Conservation (phyloP, 1,140 invertebrate species). For the Zaprionus tsacasi region DNA sequence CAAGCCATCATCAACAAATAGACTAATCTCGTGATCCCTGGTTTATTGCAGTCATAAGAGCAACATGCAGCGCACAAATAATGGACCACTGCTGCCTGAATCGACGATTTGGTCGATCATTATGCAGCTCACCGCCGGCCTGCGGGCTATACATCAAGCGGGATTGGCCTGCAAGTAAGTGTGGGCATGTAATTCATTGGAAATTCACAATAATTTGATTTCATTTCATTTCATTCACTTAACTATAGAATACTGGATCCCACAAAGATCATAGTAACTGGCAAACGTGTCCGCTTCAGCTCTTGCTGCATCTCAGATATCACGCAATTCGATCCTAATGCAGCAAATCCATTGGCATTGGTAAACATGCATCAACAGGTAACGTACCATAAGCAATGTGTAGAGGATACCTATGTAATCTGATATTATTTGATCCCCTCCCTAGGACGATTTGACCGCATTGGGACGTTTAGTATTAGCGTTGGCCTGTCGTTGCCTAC, state of each 20-base stretch:
- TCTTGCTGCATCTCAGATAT: conserved; percentile 94
- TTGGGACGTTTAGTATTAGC: conserved; percentile 96
- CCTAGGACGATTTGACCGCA: conserved; percentile 95
- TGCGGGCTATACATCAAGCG: conserved; percentile 95
- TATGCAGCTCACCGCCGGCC: conserved; percentile 97
- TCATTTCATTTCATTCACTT: not conserved
- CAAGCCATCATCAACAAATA: too few species aligned
- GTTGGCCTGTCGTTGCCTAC: conserved; percentile 94
- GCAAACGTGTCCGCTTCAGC: conserved; percentile 90
- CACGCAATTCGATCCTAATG: conserved; percentile 90
- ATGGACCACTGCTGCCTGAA: conserved; percentile 92
- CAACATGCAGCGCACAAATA: conserved; percentile 87
- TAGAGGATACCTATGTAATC: too few species aligned
- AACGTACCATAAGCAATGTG: not conserved
- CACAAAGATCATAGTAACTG: conserved; percentile 94
- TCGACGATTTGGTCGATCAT: conserved; percentile 97
- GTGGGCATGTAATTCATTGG: not conserved
- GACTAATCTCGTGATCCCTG: not conserved
- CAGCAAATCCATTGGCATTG: conserved; percentile 85
- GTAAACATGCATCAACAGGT: conserved; percentile 90
- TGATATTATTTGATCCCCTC: too few species aligned
- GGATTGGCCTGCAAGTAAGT: conserved; percentile 88
- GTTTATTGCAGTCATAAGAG: conserved; percentile 89
- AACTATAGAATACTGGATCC: conserved; percentile 91
- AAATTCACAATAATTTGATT: not conserved